These are phyloP conservation scores for Hydrotaea diabolus DNA, from an alignment of 2,888 invertebrate genomes.

Conservation along the genomic window DNA sequence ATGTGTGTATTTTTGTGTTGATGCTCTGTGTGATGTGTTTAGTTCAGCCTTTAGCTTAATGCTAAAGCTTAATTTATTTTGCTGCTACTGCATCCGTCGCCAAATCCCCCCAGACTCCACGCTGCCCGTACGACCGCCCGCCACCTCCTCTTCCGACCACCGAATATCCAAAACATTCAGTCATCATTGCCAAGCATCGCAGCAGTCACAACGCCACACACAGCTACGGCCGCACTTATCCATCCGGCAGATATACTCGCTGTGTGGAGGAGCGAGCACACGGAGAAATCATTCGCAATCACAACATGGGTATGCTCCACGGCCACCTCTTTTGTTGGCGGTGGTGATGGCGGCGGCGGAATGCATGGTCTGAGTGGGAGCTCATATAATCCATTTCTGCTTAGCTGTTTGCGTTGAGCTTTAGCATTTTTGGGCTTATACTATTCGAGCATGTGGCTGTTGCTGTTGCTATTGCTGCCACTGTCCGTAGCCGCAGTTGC, in stretches of 20 bases:
- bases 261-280: conserved; percentile 11
- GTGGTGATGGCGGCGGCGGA: conserved; percentile 40
- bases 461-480: conserved; percentile 47
- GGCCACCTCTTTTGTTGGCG: conserved; percentile 28
- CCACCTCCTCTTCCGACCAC: background rate
- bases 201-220: conserved; percentile 33
- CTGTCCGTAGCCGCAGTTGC: conserved; percentile 21
- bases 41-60: conserved; percentile 62
- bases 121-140: background rate
- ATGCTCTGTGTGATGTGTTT: conserved; percentile 34
- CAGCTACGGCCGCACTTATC: conserved; percentile 55
- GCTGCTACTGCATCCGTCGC: conserved; percentile 63
- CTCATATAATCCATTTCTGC: conserved; percentile 66
- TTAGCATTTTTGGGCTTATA: conserved; percentile 63
- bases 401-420: conserved; percentile 65
- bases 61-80: conserved; percentile 66
- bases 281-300: conserved; percentile 43
- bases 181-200: background rate
- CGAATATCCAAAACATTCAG: conserved; percentile 18
- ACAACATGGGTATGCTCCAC: conserved; percentile 49
- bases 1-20: background rate
- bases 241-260: conserved; percentile 46
- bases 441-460: conserved; percentile 48
- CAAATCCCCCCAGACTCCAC: conserved; percentile 1
- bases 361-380: conserved; percentile 67